Evolutionary conservation across 2,888 invertebrate genomes (phyloP), one percentile per base, ranked within the genome.

Genomic region (Xylota segnis): DNA sequence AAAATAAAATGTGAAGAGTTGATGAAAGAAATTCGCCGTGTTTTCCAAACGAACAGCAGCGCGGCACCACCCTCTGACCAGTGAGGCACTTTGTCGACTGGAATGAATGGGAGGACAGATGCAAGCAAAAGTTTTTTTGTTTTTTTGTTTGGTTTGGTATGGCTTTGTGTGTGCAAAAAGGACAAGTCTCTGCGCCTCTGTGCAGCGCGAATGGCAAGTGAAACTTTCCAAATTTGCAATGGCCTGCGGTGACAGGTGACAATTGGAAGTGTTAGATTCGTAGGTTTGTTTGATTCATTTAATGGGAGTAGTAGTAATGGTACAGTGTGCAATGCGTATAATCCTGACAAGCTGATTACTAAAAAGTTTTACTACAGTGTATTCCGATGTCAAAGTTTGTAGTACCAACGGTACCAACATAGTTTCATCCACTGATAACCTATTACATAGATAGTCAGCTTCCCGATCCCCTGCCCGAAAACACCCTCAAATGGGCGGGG

Each of bases 161-260:
- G 72, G 47, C 61, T 68, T 78, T 74, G 78, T 78, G 84, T 81
- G 84, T 81, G 81, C 65, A 81, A 84, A 84, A 66, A 75, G 75
- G 84, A 84, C 70, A 75, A 65, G 50, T 16, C 6, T 45, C 43
- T 50, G 23, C 23, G 3, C 29, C 32, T 16, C 6, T 45, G 34
- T 50, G 23, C 23, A 23, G 37, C 32, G 45, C 43, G 9, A 32
- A 16, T 27, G 18, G 27, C 58, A 65, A 43, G 59, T 65, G 43
- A 68, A 54, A 52, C 37, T 34, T 61, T 68, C 50, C 47, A 50
- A 61, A 68, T 43, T 78, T 52, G 83, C 74, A 78, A 27, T 10
- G 5, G 23, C 0, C 12, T 58, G 23, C 23, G 23, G 23, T 3
- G 29, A 52, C 43, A 52, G 37, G 14, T 66, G 71, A 65, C 71